A percentile compares a stretch with the other conserved stretches of the same genome.
Conservation (phyloP, 2,888 invertebrate genomes). For the Nomada fabriciana region DNA sequence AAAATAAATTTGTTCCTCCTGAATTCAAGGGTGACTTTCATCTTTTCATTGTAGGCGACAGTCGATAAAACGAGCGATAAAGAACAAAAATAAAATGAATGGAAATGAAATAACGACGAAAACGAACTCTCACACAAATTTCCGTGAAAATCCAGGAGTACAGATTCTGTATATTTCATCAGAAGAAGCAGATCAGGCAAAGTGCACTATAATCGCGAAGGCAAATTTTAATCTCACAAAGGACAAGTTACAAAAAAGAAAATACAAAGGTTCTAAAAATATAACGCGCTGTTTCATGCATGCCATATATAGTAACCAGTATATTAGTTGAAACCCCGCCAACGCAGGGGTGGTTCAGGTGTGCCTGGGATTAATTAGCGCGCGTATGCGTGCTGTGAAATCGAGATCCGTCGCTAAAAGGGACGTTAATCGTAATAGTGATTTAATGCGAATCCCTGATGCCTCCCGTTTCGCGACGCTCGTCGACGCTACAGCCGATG, state of each 20-base stretch:
- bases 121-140: too few relatives aligned
- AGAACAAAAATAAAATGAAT: too few relatives aligned
- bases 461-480: background rate
- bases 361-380: slow-evolving; percentile 67
- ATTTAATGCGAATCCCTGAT: slow-evolving; percentile 35
- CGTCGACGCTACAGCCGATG: background rate
- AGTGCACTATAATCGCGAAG: too few relatives aligned
- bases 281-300: slow-evolving; percentile 41
- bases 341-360: slow-evolving; percentile 53
- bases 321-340: slow-evolving; percentile 61
- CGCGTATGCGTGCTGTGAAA: slow-evolving; percentile 38
- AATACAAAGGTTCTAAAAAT: background rate
- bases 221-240: background rate
- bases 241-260: background rate
- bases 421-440: slow-evolving; percentile 48
- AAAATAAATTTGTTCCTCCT: too few relatives aligned
- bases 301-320: slow-evolving; percentile 6
- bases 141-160: too few relatives aligned
- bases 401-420: slow-evolving; percentile 47
- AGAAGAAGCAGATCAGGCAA: too few relatives aligned
- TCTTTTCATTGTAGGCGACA: too few relatives aligned
- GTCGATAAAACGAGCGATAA: too few relatives aligned
- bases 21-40: too few relatives aligned
- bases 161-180: too few relatives aligned
- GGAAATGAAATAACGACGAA: too few relatives aligned